These are phyloP conservation scores for Ceyx cyanopectus DNA, from an alignment of 2,113 vertebrate species.

Conservation along the genomic window DNA sequence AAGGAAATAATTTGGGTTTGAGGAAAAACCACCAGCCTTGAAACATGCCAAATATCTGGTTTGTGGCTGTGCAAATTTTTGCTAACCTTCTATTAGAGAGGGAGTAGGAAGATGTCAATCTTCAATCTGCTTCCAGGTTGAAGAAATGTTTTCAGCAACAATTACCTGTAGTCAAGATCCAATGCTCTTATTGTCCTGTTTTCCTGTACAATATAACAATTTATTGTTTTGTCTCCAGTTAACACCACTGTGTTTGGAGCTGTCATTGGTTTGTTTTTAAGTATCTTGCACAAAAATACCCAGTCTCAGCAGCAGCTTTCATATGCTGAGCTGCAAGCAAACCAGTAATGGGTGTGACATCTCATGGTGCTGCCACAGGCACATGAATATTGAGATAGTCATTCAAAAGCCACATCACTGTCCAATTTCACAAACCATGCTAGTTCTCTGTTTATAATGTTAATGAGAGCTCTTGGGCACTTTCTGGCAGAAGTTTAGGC, in stretches of 20 bases:
- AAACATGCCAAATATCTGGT: not conserved
- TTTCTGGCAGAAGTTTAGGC: not conserved
- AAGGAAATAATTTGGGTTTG: not conserved
- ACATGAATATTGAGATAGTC: not conserved
- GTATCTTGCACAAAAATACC: not conserved
- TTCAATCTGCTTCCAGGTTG: not conserved
- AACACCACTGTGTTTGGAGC: not conserved
- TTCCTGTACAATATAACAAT: not conserved
- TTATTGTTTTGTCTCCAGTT: not conserved
- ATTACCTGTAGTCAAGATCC: not conserved
- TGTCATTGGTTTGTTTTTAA: not conserved
- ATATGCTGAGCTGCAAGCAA: not conserved
- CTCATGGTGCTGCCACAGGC: not conserved
- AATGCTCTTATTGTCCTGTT: not conserved
- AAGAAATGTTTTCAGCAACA: not conserved
- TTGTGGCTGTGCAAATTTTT: not conserved
- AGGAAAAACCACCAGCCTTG: not conserved
- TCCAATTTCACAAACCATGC: not conserved
- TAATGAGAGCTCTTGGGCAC: not conserved
- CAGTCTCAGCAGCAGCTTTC: not conserved
- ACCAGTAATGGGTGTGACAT: not conserved
- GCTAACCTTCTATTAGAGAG: not conserved
- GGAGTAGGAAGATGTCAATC: not conserved
- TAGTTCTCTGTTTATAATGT: not conserved
- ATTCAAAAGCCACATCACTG: not conserved